Evolutionary conservation across 1,140 invertebrate genomes (phyloP), one percentile per base, ranked within the genome.

Genomic region (Procambarus virginalis): DNA sequence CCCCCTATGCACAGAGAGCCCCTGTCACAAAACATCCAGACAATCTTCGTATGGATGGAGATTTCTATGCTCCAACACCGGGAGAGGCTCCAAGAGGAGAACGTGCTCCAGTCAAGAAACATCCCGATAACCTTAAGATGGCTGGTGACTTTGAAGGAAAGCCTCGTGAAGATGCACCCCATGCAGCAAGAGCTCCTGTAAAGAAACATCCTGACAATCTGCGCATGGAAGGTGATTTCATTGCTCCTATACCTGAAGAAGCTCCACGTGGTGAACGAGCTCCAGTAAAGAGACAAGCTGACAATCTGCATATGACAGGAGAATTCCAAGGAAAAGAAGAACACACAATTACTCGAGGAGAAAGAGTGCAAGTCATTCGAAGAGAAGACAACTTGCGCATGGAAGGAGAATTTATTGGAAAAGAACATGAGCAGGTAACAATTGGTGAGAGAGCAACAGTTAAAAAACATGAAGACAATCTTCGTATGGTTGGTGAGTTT

Each of bases 251-350:
- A 17, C 84, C 73, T 55, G 84, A 51, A 55, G 84, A 86, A 17
- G 84, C 84, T 46, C 84, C 84, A 60, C 73, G 75, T 0, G 70
- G 84, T n/a, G 73, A 64, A 80, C 76, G 84, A 20, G 84, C 84
- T 60, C 75, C 84, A 17, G 75, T 86, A 12, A 86, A 86, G 22
- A n/a, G 55, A 58, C 84, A 86, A 10, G 9, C n/a, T 49, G 78
- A 84, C 64, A 89, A 92, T 55, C 76, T 92, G 2, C 51, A 80
- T 0, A 91, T 91, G 14, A 95, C 95, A 93, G 95, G 96, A 60
- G 93, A 94, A n/a, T 95, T 95, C 89, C 92, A 93, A 22, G 91
- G 93, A n/a, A 93, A 93, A 93, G 77, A 91, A 94, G 88, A 94
- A 94, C 86, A 94, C 93, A 91, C 92, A 89, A 75, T 58, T 48